Evolutionary conservation across 2,888 invertebrate species (phyloP).

Genomic region (Hedychridium roseum): DNA sequence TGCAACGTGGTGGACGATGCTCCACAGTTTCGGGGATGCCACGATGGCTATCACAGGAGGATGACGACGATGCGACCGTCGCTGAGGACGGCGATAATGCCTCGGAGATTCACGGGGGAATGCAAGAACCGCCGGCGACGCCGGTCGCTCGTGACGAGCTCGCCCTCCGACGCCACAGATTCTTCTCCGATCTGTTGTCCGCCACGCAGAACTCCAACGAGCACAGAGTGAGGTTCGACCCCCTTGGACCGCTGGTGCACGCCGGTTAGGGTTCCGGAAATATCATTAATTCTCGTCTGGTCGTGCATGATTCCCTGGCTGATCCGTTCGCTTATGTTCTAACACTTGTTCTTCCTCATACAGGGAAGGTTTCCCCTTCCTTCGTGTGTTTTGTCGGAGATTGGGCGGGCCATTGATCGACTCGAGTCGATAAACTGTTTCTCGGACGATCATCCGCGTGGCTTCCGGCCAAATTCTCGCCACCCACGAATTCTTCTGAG

Average conservation of each 20-base stretch:
- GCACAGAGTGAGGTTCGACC: slow-evolving; percentile 80
- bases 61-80: slow-evolving; percentile 57
- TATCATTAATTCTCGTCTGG: too few relatives aligned
- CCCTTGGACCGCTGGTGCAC: slow-evolving; percentile 74
- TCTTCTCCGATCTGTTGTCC: slow-evolving; percentile 79
- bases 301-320: too few relatives aligned
- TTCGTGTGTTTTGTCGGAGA: too few relatives aligned
- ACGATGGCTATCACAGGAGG: slow-evolving; percentile 63
- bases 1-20: too few relatives aligned
- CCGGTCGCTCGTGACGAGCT: slow-evolving; percentile 82
- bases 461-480: too few relatives aligned
- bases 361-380: too few relatives aligned
- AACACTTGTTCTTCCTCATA: too few relatives aligned
- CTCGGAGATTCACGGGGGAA: slow-evolving; percentile 64
- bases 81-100: slow-evolving; percentile 47
- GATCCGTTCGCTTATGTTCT: too few relatives aligned
- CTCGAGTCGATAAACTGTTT: too few relatives aligned
- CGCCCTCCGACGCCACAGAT: slow-evolving; percentile 78
- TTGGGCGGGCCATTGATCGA: too few relatives aligned
- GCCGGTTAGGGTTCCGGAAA: slow-evolving; percentile 68
- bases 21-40: slow-evolving; percentile 41
- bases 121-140: slow-evolving; percentile 75
- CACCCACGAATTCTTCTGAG: too few relatives aligned
- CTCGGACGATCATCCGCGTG: too few relatives aligned
- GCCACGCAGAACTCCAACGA: slow-evolving; percentile 77